Base-by-base conservation (phyloP, 2,113 vertebrate species). In the Peromyscus californicus region DNA sequence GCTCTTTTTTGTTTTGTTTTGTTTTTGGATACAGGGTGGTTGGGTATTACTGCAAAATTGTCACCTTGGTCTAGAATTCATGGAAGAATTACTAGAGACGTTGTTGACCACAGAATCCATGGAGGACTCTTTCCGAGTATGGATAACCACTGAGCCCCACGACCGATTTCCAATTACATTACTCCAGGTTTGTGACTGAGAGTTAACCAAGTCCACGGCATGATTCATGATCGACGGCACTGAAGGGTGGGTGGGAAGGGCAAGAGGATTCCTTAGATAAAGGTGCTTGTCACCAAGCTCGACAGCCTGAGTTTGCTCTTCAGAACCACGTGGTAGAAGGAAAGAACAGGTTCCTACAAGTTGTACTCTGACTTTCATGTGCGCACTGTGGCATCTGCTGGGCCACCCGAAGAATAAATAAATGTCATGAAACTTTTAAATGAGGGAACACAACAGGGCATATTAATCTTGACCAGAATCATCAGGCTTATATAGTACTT, bases 41-140 rank as follows among this genome's bases (percentile, higher is more conserved):
- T 99, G 99, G 98, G 98, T 99, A 3, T 97, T 99, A 85, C 98
- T 99, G 93, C 99, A 99, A 83, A 99, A 99, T 90, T 99, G 99
- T 97, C 99, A 99, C 95, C 98, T 99, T 70, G 98, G 99, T 48
- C 96, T 99, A 39, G 98, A 98, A 59, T 99, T 99, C 95, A 98
- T 99, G 98, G 98, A 98, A n/a, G 99, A 99, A 79, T 94, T 99
- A 22, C 90, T 99, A 36, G 98, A 99, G 74, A 99, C 97, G 0
- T 8, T 99, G 76, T 76, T 93, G 39, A 98, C 90, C 90, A 98
- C 97, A 0, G 98, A 99, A 88, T 98, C 98, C 94, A 96, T 4
- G 3, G 45, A 98, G 21, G 98, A 99, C 0, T 97, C 97, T 0
- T 99, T 99, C 97, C 93, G 98, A 92, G 98, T 99, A 31, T 99